Percentiles rank a stretch among this genome's conserved stretches.
Evolutionary conservation across 2,888 invertebrate species (phyloP).

Genomic region (Macrophya annulata): DNA sequence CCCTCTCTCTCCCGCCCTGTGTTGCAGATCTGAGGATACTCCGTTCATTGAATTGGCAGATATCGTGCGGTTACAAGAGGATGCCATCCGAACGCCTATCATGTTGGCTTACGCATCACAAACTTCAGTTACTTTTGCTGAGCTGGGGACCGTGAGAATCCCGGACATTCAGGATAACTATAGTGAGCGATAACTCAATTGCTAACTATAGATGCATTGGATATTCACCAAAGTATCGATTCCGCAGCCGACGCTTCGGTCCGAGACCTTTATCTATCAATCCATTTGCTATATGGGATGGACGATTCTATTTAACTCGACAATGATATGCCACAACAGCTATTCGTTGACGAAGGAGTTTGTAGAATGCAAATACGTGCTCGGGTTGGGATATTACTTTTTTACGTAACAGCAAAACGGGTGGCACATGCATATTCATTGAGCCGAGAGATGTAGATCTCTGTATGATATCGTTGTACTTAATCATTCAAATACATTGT

Average conservation of each 20-base stretch:
- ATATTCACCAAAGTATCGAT: background rate
- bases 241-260: background rate
- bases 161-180: conserved; percentile 66
- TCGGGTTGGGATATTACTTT: no score
- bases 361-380: no score
- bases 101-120: conserved; percentile 73
- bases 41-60: conserved; percentile 71
- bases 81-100: conserved; percentile 71
- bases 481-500: no score
- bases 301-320: no score
- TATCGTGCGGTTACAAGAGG: conserved; percentile 73
- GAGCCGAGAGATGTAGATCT: no score
- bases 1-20: conserved; percentile 1
- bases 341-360: no score
- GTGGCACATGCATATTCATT: no score
- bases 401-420: no score
- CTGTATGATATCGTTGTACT: no score
- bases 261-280: background rate
- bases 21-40: conserved; percentile 70
- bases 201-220: background rate
- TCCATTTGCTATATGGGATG: background rate
- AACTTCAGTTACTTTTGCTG: conserved; percentile 73
- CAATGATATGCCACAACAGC: no score
- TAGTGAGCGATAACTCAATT: background rate
- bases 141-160: conserved; percentile 72